Evolutionary conservation across 2,113 vertebrate genomes (phyloP), one percentile per base, ranked within the genome.

Genomic region (Thamnaconus septentrionalis): DNA sequence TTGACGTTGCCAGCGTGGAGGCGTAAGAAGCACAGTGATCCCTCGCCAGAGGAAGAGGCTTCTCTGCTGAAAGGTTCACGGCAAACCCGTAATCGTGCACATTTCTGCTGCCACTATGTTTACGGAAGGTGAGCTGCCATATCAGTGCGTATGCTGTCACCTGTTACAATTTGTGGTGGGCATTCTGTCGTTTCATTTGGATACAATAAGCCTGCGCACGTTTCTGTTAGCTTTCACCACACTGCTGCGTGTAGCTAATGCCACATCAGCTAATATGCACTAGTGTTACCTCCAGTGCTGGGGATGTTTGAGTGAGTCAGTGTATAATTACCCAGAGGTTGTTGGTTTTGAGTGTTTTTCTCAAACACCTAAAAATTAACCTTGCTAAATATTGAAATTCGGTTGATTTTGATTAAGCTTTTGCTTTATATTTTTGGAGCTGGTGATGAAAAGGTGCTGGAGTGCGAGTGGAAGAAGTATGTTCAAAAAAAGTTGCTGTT

Each of bases 131-230:
- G 80, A 83, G 76, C 68, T 83, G 91, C 86, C 87, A 87, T 91
- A 90, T 89, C 90, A 88, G 86, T 90, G 87, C 41, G 61, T 90
- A 89, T 91, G 91, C 88, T 86, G 85, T 86, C 82, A 83, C 82
- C 85, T 86, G 91, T 92, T 91, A 89, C 86, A 85, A 85, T 78
- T 57, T 65, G 68, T 73, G 75, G 75, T 82, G 50, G 44, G 3
- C 3, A 50, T n/a, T 40, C 51, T 3, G 10, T 50, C 10, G 8
- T 10, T 50, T 11, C 10, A 50, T 11, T 50, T 50, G n/a, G 48
- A 50, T 5, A 11, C n/a, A 9, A 50, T 50, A 3, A 50, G 18
- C 18, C 18, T 31, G 18, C 18, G 18, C 48, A 9, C 10, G 48
- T n/a, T 50, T 9, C 2, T 50, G n/a, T 48, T 31, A 31, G 72